phyloP scores from a whole-genome alignment of 2,888 invertebrate species.

The Choristoneura rosaceana region DNA sequence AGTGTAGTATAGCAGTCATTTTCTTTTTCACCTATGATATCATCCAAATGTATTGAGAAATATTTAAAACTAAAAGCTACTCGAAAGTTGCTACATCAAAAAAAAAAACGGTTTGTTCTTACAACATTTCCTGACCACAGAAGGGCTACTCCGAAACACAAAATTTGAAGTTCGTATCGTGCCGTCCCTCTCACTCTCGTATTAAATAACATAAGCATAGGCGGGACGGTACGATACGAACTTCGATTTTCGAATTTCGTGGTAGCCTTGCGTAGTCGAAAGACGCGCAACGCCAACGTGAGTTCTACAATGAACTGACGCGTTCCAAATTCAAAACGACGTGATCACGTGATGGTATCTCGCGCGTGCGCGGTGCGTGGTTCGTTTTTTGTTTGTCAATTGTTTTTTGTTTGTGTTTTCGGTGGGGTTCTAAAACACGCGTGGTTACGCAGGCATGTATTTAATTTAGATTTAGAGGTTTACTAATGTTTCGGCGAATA shows the following conservation, averaged over 20 bases:
- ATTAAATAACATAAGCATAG: no score
- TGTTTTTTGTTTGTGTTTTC: constrained; percentile 44
- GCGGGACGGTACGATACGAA: no score
- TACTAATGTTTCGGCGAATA: no score
- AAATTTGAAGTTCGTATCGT: no score
- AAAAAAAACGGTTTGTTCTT: constrained; percentile 9
- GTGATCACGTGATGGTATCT: constrained; percentile 54
- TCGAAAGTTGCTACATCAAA: not conserved
- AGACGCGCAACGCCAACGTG: constrained; percentile 44
- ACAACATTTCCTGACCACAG: constrained; percentile 24
- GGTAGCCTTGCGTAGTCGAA: no score
- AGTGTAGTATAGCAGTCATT: no score
- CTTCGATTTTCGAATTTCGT: no score
- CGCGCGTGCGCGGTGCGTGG: constrained; percentile 50
- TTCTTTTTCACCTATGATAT: no score
- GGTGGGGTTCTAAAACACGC: constrained; percentile 30
- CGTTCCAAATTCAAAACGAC: constrained; percentile 61
- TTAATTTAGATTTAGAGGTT: no score
- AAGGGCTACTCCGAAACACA: no score
- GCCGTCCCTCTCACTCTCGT: no score
- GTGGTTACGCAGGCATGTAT: not conserved
- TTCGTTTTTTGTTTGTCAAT: constrained; percentile 49
- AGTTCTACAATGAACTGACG: constrained; percentile 52
- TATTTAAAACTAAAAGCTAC: not conserved
- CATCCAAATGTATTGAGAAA: not conserved